Evolutionary conservation across 2,888 invertebrate species (phyloP), one percentile per base, ranked within the genome.

Genomic region (Anticlea derivata): DNA sequence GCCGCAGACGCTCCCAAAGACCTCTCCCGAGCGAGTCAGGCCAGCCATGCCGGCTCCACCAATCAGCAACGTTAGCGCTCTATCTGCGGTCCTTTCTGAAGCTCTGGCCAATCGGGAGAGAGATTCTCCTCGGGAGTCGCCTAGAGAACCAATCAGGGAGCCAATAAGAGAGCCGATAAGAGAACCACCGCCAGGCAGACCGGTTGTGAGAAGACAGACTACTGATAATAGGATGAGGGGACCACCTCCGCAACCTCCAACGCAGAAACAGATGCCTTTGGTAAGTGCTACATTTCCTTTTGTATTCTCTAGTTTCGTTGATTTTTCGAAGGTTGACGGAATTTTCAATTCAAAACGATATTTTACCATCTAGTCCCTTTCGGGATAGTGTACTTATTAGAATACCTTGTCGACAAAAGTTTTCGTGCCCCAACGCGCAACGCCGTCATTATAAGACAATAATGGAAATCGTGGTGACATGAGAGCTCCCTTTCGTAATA

Each of bases 211-310:
- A 67, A 74, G 89, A 56, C 88, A 88, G 51, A 83, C 87, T 1
- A 87, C 86, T 50, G 87, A 87, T 58, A 78, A 73, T 7, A 75
- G 83, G 57, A 72, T 76, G 58, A 92, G 96, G 66, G 96, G 96
- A 33, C 96, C 96, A 22, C 97, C 97, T 22, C 97, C 97, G 7
- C 94, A 95, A 63, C 95, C 96, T 13, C 96, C 96, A 47, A 93
- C 94, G 39, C 93, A 92, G 69, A 94, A 95, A 72, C 93, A 92
- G 61, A 91, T 94, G 86, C 92, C 92, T 68, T 91, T 92, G 86
- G 93, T 93, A 68, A 90, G 90, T 50, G 20, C 8, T 41, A 13
- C n/a, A 8, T 43, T 13, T 13, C n/a, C 7, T 33, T 8, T 24
- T 31, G 5, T 17, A n/a, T n/a, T n/a, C n/a, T n/a, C n/a, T n/a